Evolutionary conservation across 2,888 invertebrate genomes (phyloP), one percentile per base, ranked within the genome.

Genomic region (Clistopyga incitator): DNA sequence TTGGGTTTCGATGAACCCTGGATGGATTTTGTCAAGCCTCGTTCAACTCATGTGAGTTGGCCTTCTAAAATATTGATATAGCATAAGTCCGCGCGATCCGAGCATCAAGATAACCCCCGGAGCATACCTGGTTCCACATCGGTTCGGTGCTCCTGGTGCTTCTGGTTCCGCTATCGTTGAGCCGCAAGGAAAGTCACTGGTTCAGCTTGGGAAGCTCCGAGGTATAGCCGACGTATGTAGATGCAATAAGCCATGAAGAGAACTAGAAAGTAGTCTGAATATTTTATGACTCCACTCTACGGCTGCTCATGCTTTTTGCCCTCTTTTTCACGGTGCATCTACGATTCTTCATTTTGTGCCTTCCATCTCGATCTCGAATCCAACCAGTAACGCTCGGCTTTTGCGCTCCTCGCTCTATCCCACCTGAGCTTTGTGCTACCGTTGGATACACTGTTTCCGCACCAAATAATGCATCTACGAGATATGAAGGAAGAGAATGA

Each of bases 181-280:
- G 34, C 75, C 42, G 11, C 18, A 50, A 50, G n/a, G 23, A 18
- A 70, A 61, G 56, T 20, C 50, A 47, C 47, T 15, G 70, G 38
- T 34, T 54, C 71, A 38, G 64, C 50, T 29, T n/a, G 38, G 61
- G 52, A 71, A 71, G 20, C 45, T 23, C 29, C 52, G 70, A 68
- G 23, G 29, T 68, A 71, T 34, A 34, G 81, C 8, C 75, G 71
- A 78, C 84, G 81, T 84, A 84, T 86, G 81, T 77, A 84, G 85
- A 86, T 80, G 82, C 85, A 85, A 85, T 83, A 86, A 85, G 80
- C 83, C 77, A 80, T 81, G 76, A 78, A 71, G 56, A 84, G 78
- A 76, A 78, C 80, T 77, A 78, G 67, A 78, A 78, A 82, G 83
- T 81, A 76, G 72, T 74, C 56, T 85, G 80, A 85, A 86, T 86